Evolutionary conservation across 2,797 vertebrate genomes (phyloP).

Genomic region (Myripristis murdjan): DNA sequence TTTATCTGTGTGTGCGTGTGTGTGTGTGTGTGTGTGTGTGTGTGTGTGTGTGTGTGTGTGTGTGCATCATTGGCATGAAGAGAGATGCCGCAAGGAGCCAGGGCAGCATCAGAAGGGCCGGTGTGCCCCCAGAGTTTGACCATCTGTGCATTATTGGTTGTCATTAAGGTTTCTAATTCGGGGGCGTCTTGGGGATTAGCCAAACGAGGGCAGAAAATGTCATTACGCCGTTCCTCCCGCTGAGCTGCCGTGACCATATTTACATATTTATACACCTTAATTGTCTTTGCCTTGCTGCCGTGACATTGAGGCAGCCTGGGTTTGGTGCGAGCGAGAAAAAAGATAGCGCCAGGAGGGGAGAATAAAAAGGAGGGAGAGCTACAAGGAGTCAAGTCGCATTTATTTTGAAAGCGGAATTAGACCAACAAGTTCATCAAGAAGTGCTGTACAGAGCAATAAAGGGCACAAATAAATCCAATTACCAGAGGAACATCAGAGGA

Average conservation of each 20-base stretch:
- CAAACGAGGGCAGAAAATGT: conserved; percentile 87
- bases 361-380: conserved; percentile 31
- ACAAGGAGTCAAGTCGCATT: conserved; percentile 39
- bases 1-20: conserved; percentile 34
- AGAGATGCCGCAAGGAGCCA: conserved; percentile 74
- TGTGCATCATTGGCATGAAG: conserved; percentile 76
- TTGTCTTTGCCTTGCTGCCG: conserved; percentile 83
- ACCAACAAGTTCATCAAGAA: background rate
- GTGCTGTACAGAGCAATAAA: conserved; percentile 23
- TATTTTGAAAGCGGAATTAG: conserved; percentile 35
- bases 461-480: conserved; percentile 1
- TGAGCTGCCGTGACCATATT: conserved; percentile 85
- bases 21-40: conserved; percentile 18
- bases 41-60: conserved; percentile 23
- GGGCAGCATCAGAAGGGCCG: conserved; percentile 79
- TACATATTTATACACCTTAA: conserved; percentile 89
- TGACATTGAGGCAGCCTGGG: conserved; percentile 83
- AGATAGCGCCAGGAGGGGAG: conserved; percentile 26
- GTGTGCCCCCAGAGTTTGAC: conserved; percentile 85
- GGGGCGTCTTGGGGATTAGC: conserved; percentile 87
- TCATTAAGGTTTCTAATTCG: conserved; percentile 90
- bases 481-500: background rate
- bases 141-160: conserved; percentile 88
- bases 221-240: conserved; percentile 81
- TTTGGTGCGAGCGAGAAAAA: conserved; percentile 25